Evolutionary conservation across 2,888 invertebrate genomes (phyloP).

Genomic region (Tetrapedia diversipes): DNA sequence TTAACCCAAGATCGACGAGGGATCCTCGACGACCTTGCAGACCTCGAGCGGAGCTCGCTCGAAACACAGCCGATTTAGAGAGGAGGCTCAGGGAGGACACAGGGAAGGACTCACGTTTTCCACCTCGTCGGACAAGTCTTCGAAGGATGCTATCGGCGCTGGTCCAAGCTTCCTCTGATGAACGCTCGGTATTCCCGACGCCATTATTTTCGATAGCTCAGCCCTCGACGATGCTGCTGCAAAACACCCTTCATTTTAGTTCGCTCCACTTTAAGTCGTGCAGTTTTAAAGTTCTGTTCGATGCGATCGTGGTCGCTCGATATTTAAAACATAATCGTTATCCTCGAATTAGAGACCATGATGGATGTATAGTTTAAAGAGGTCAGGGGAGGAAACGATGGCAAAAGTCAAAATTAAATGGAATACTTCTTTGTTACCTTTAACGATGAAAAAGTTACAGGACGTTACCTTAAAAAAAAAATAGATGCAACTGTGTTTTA

Average conservation of each 20-base stretch:
- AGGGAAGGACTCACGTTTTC: constrained; percentile 82
- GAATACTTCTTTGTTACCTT: too few relatives aligned
- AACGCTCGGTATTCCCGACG: constrained; percentile 78
- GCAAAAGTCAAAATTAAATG: too few relatives aligned
- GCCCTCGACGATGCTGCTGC: constrained; percentile 62
- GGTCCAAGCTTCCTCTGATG: constrained; percentile 93
- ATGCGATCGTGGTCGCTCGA: too few relatives aligned
- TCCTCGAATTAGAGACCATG: too few relatives aligned
- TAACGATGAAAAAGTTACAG: too few relatives aligned
- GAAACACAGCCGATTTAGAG: constrained; percentile 36
- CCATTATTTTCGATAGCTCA: constrained; percentile 73
- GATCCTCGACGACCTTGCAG: constrained; percentile 39
- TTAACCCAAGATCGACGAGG: constrained; percentile 37
- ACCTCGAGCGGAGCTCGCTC: constrained; percentile 27
- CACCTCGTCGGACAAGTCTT: constrained; percentile 94
- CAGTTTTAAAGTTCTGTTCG: background rate
- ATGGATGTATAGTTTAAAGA: too few relatives aligned
- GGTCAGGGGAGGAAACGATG: too few relatives aligned
- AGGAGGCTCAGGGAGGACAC: constrained; percentile 57
- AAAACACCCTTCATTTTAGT: constrained; percentile 41
- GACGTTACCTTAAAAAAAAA: too few relatives aligned
- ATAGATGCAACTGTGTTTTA: too few relatives aligned
- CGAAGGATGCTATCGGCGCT: constrained; percentile 97
- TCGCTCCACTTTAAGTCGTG: too few relatives aligned
- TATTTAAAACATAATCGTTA: too few relatives aligned